A percentile compares a stretch with the other conserved stretches of the same genome.
These are phyloP conservation scores for Aythya baeri DNA, from an alignment of 2,113 vertebrate species.

Conservation along the genomic window DNA sequence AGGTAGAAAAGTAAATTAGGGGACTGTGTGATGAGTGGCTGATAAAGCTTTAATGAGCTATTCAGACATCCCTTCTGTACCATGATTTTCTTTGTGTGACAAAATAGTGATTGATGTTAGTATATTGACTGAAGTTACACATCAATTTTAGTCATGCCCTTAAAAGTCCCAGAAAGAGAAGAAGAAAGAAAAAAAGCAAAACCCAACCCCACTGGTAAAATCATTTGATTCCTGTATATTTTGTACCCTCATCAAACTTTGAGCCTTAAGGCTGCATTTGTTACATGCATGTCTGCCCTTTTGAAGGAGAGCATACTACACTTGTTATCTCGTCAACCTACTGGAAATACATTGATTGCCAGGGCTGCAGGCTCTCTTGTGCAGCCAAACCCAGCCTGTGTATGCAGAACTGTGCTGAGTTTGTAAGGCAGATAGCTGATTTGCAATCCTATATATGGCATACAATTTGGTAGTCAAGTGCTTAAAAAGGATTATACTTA, in stretches of 20 bases:
- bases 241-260: background rate
- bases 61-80: background rate
- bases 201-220: background rate
- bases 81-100: background rate
- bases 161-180: background rate
- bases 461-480: conserved; percentile 29
- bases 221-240: background rate
- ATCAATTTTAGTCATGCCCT: background rate
- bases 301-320: background rate
- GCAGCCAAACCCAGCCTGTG: background rate
- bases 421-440: background rate
- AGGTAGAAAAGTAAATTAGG: background rate
- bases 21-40: background rate
- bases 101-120: background rate
- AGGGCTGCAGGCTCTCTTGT: background rate
- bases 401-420: background rate
- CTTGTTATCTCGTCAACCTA: background rate
- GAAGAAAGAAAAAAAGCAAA: background rate
- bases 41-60: background rate
- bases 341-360: background rate
- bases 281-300: background rate
- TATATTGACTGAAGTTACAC: background rate
- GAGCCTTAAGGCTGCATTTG: background rate
- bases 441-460: background rate
- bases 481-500: background rate